phyloP scores from a whole-genome alignment of 1,140 invertebrate species.

The Bombus polaris region DNA sequence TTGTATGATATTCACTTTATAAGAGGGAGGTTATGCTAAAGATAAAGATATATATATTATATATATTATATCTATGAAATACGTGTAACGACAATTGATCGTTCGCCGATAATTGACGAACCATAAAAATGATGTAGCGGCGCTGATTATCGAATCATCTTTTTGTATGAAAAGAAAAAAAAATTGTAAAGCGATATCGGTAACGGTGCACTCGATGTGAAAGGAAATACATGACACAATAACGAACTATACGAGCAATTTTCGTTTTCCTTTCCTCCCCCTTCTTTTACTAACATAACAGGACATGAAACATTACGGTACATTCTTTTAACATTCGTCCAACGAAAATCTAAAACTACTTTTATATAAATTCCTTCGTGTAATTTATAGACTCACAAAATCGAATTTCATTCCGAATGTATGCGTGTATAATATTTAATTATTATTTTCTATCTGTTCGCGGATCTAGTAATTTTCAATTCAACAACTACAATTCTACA shows the following conservation, averaged over 20 bases:
- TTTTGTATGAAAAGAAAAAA: slow-evolving; percentile 55
- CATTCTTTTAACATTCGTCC: background rate
- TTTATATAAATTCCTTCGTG: background rate
- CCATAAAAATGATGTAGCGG: slow-evolving; percentile 17
- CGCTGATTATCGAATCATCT: slow-evolving; percentile 58
- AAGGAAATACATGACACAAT: slow-evolving; percentile 69
- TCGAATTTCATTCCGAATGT: background rate
- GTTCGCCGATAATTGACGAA: background rate
- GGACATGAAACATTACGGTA: slow-evolving; percentile 13
- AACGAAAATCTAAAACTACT: background rate
- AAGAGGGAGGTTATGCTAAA: slow-evolving; percentile 29
- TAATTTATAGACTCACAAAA: background rate
- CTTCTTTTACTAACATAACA: background rate
- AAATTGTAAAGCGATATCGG: slow-evolving; percentile 65
- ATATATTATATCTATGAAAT: slow-evolving; percentile 50
- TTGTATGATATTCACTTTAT: slow-evolving; percentile 67
- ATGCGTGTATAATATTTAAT: background rate
- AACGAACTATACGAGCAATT: slow-evolving; percentile 47
- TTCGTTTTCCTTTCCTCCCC: background rate
- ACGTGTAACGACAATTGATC: slow-evolving; percentile 49
- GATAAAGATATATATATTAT: slow-evolving; percentile 40
- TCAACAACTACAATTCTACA: too few species aligned
- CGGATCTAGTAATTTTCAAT: background rate
- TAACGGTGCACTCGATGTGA: slow-evolving; percentile 72
- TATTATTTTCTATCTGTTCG: background rate